Conservation (phyloP, 2,888 invertebrate genomes). For the Acanthoscelides obtectus region DNA sequence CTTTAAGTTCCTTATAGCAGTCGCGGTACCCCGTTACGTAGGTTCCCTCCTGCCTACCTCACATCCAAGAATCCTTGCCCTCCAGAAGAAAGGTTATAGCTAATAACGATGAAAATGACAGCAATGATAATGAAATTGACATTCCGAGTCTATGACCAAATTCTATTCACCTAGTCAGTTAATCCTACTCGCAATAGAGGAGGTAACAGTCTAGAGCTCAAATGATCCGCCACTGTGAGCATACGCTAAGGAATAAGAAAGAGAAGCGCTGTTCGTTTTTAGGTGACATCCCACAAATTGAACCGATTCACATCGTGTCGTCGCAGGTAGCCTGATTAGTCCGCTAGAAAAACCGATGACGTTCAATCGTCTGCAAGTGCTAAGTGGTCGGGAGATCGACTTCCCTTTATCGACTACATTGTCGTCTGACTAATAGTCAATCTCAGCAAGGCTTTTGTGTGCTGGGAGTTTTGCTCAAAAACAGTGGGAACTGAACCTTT, state of each 20-base stretch:
- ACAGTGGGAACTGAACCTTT: neutral
- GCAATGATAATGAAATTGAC: no score
- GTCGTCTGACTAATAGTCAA: neutral
- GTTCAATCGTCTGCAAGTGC: neutral
- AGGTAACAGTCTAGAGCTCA: no score
- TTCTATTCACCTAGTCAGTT: no score
- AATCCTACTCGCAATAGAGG: no score
- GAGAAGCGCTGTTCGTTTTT: neutral
- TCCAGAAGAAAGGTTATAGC: no score
- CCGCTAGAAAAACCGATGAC: neutral
- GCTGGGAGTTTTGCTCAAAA: neutral
- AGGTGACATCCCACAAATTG: neutral
- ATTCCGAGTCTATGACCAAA: no score
- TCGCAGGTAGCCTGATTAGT: neutral
- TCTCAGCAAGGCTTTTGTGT: neutral
- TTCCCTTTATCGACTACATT: neutral
- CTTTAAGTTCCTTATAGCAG: no score
- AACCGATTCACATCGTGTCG: neutral
- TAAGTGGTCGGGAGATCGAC: neutral
- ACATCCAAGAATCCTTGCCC: no score
- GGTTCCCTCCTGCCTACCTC: no score
- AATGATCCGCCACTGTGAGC: neutral
- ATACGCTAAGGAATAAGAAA: neutral
- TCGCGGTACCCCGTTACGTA: no score
- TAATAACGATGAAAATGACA: no score